Evolutionary conservation across 64 coral and sea anemone genomes (phyloP).

Genomic region (Stylophora pistillata): DNA sequence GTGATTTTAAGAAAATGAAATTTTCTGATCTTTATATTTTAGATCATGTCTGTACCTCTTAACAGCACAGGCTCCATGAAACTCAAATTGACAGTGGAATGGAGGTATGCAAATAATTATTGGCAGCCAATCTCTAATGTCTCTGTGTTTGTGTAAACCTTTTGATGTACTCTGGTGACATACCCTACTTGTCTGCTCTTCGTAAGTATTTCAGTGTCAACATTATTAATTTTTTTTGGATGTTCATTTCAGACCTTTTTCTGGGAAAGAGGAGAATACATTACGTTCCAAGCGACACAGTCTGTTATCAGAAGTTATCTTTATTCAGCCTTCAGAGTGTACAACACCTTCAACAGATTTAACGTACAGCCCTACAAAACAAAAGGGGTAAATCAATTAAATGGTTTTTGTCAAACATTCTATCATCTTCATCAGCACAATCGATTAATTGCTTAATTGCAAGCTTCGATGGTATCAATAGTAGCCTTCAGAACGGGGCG

Average conservation of each 20-base stretch:
- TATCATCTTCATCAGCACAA: no score
- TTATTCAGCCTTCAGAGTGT: constrained; percentile 49
- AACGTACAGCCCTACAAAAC: constrained; percentile 6
- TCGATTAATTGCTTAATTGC: no score
- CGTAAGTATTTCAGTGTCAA: background rate
- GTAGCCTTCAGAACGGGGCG: no score
- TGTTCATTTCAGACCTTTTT: constrained; percentile 54
- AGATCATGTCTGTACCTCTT: constrained; percentile 84
- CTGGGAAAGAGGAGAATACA: constrained; percentile 76
- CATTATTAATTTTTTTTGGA: background rate
- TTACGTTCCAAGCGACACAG: constrained; percentile 71
- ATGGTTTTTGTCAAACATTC: background rate
- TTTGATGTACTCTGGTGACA: background rate
- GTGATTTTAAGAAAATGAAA: no score
- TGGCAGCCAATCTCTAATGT: no score
- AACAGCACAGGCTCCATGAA: constrained; percentile 94
- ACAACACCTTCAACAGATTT: constrained; percentile 21
- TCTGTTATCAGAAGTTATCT: constrained; percentile 87
- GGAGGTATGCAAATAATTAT: constrained; percentile 67
- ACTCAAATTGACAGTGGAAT: constrained; percentile 77
- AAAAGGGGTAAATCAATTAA: background rate
- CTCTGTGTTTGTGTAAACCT: background rate
- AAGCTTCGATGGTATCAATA: no score
- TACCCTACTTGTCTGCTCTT: no score
- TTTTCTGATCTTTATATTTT: background rate